Evolutionary conservation across 2,113 vertebrate genomes (phyloP).

Genomic region (Tetraodon nigroviridis): DNA sequence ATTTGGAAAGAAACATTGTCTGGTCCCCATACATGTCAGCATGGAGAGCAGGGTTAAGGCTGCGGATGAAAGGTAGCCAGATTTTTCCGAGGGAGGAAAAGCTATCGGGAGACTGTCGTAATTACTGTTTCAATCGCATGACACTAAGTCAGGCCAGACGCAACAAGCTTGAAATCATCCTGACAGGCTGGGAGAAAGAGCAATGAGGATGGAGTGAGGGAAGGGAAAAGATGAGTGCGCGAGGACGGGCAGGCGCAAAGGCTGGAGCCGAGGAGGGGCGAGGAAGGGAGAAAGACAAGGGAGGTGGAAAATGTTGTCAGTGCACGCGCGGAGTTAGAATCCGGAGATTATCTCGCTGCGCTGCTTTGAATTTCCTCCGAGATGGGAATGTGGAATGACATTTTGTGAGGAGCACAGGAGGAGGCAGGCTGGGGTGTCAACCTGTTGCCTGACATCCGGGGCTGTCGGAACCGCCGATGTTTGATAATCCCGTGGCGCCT

Average conservation of each 20-base stretch:
- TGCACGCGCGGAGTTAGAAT: constrained; percentile 34
- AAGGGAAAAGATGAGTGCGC: constrained; percentile 4
- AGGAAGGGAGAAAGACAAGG: constrained; percentile 12
- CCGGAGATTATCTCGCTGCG: constrained; percentile 49
- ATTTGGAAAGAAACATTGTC: constrained; percentile 27
- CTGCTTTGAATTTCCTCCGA: constrained; percentile 40
- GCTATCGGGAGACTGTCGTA: constrained; percentile 55
- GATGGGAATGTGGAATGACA: constrained; percentile 49
- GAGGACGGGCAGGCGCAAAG: constrained; percentile 1
- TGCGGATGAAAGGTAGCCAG: constrained; percentile 51
- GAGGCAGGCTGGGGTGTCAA: constrained; percentile 43
- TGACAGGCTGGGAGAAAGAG: constrained; percentile 42
- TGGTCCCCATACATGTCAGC: constrained; percentile 42
- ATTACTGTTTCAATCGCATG: constrained; percentile 52
- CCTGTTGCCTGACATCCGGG: constrained; percentile 51
- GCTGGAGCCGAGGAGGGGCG: constrained; percentile 1
- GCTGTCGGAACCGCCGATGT: constrained; percentile 43
- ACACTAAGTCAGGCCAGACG: constrained; percentile 45
- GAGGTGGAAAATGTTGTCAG: constrained; percentile 29
- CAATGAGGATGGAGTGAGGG: constrained; percentile 30
- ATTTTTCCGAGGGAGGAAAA: constrained; percentile 37
- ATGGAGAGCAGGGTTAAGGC: constrained; percentile 55
- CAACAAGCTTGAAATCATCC: constrained; percentile 62
- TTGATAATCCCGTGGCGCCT: constrained; percentile 45
- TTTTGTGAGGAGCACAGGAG: constrained; percentile 32